Conservation (phyloP, 2,888 invertebrate species). For the Apotomis turbidana region DNA sequence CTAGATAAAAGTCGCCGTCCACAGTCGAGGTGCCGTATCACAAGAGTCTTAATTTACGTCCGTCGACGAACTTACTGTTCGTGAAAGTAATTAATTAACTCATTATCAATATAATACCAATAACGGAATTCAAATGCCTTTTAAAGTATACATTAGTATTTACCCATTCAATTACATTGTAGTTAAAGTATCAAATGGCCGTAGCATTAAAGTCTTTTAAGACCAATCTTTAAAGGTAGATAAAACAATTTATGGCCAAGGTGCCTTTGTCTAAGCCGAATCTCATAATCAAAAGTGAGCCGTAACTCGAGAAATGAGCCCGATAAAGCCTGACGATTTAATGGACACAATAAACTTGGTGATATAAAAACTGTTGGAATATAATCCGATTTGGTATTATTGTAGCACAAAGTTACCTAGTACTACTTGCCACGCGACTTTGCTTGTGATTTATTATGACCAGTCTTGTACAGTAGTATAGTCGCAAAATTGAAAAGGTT, state of each 20-base stretch:
- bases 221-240: slow-evolving; percentile 37
- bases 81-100: too few relatives aligned
- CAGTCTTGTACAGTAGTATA: too few relatives aligned
- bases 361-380: slow-evolving; percentile 50
- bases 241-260: slow-evolving; percentile 35
- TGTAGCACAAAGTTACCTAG: background rate
- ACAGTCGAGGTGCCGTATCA: too few relatives aligned
- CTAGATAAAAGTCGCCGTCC: too few relatives aligned
- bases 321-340: slow-evolving; percentile 57
- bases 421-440: too few relatives aligned
- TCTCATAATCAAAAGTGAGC: slow-evolving; percentile 43
- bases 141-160: background rate
- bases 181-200: slow-evolving; percentile 23
- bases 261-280: slow-evolving; percentile 36
- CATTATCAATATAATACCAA: too few relatives aligned
- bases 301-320: slow-evolving; percentile 50
- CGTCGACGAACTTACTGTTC: too few relatives aligned
- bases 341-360: slow-evolving; percentile 56
- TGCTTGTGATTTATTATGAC: too few relatives aligned
- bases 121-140: background rate
- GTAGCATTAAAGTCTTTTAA: slow-evolving; percentile 18
- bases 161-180: slow-evolving; percentile 3
- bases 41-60: too few relatives aligned
- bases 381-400: slow-evolving; percentile 40
- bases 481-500: too few relatives aligned